Base-by-base conservation (phyloP, 2,113 vertebrate species). In the Cyanoramphus novaezelandiae region DNA sequence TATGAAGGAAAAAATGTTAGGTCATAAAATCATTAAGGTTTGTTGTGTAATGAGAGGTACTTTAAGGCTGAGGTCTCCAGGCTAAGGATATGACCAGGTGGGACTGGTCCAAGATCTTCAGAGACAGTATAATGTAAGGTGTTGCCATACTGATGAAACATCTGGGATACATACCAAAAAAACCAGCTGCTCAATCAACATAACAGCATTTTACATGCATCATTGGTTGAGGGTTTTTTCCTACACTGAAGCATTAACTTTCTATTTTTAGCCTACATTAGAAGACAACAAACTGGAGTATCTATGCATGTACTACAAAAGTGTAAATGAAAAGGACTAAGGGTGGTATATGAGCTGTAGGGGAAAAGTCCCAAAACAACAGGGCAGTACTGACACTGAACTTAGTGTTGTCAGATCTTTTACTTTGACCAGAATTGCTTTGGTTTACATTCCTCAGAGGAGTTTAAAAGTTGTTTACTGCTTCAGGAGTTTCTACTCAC, bases 1-100 rank as follows among this genome's bases (percentile, higher is more conserved):
- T 57, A 67, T 4, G 43, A 96, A 90, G 74, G 60, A 86, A 92
- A 80, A 95, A 91, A 78, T 21, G 16, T 91, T 88, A 65, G 44
- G 46, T 87, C 87, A 74, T 95, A 96, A 97, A 97, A 95, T 97
- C 95, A 93, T 90, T 97, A 82, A 88, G 53, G 14, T 94, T 97
- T 7, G 3, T 76, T 91, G 10, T 95, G 31, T 93, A 94, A 90
- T 84, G 77, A 96, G 86, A 90, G 55, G 60, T 89, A 37, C 44
- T 91, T 97, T 92, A 77, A 93, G 81, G n/a, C 21, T 88, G 65
- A 64, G 53, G 17, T 95, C 63, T 91, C 41, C 57, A 83, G 80
- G 63, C 65, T 78, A 92, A 89, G 74, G 70, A 65, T 84, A 78
- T 21, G 46, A 90, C 77, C 63, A 90, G 85, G 78, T 84, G 90